Evolutionary conservation across 2,888 invertebrate species (phyloP).

Genomic region (Drosophila mercatorum): DNA sequence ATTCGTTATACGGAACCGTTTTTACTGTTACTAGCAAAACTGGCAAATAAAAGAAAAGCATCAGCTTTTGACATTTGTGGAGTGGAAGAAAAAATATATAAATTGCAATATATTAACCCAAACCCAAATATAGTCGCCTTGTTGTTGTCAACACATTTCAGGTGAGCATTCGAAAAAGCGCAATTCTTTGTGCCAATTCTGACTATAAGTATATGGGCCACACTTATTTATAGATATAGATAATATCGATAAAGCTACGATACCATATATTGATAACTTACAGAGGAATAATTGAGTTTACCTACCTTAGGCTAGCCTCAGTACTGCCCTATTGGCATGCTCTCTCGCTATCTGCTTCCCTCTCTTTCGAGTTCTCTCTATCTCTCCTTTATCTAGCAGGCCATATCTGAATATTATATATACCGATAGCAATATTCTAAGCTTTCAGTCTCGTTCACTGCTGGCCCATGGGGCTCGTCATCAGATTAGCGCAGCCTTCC

Average conservation of each 20-base stretch:
- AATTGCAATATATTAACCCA: slow-evolving; percentile 15
- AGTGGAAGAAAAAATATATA: slow-evolving; percentile 6
- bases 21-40: slow-evolving; percentile 8
- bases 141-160: slow-evolving; percentile 22
- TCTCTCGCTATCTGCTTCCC: too few species aligned
- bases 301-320: too few species aligned
- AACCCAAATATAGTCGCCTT: slow-evolving; percentile 3
- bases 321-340: too few species aligned
- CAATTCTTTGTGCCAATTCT: not conserved
- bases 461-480: too few species aligned
- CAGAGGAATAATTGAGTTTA: not conserved
- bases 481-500: too few species aligned
- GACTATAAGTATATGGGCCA: too few species aligned
- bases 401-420: too few species aligned
- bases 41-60: slow-evolving; percentile 12
- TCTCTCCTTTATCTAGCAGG: too few species aligned
- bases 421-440: too few species aligned
- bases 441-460: too few species aligned
- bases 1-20: slow-evolving; percentile 25
- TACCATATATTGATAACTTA: too few species aligned
- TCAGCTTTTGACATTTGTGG: slow-evolving; percentile 15
- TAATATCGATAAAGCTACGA: slow-evolving; percentile 3
- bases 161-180: slow-evolving; percentile 14
- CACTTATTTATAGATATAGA: not conserved
- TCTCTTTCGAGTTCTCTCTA: not conserved